These are phyloP conservation scores for Nasalis larvatus DNA, from an alignment of 2,113 vertebrate genomes.

Conservation along the genomic window DNA sequence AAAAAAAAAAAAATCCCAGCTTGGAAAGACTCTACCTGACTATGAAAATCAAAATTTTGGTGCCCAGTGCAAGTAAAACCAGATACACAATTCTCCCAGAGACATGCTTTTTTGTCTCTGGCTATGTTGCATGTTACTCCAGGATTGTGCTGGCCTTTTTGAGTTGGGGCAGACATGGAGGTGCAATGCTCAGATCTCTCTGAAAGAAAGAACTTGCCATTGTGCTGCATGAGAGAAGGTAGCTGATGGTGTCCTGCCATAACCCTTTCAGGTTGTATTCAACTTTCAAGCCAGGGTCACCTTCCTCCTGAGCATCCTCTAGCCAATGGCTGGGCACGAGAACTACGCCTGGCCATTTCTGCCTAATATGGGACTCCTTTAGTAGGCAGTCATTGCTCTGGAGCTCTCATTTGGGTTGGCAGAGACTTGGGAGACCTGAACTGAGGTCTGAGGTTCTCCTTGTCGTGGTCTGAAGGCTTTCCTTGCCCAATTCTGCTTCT, in stretches of 20 bases:
- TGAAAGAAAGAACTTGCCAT: not conserved
- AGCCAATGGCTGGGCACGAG: not conserved
- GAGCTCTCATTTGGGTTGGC: not conserved
- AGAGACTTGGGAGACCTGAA: not conserved
- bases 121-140: not conserved
- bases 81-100: not conserved
- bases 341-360: not conserved
- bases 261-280: not conserved
- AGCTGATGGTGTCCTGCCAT: not conserved
- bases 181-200: not conserved
- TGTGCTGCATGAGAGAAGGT: not conserved
- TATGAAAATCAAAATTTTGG: not conserved
- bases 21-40: not conserved
- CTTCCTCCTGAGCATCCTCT: not conserved
- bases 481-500: not conserved
- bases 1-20: not conserved
- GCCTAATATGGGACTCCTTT: not conserved
- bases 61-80: not conserved
- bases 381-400: not conserved
- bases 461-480: not conserved
- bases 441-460: not conserved
- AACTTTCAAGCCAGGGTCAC: not conserved
- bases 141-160: not conserved
- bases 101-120: not conserved
- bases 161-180: not conserved